Conservation (phyloP, 1,140 invertebrate genomes). For the Aphaenogaster ashmeadi region DNA sequence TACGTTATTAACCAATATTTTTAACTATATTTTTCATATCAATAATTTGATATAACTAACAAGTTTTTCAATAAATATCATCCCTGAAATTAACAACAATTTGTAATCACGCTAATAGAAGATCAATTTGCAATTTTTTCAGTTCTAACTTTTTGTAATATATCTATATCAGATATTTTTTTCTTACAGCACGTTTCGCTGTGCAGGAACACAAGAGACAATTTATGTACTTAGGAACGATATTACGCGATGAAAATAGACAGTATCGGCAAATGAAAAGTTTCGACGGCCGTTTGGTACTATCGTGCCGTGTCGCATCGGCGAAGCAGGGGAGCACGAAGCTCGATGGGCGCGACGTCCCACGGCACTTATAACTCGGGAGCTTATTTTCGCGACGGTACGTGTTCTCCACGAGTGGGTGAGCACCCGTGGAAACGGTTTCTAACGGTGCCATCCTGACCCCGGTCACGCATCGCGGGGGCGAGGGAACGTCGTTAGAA, state of each 20-base stretch:
- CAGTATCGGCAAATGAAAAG: conserved; percentile 32
- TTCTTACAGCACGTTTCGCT: background rate
- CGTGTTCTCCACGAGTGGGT: conserved; percentile 72
- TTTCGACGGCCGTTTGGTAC: background rate
- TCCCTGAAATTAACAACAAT: background rate
- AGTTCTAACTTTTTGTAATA: background rate
- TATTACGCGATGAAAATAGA: conserved; percentile 11
- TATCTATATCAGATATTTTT: background rate
- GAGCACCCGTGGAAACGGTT: conserved; percentile 68
- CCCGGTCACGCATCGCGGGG: conserved; percentile 80
- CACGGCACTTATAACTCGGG: conserved; percentile 65
- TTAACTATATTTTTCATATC: background rate
- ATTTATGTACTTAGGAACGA: background rate
- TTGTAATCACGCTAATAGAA: background rate
- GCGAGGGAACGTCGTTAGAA: conserved; percentile 73
- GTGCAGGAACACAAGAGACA: background rate
- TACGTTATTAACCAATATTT: background rate
- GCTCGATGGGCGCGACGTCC: conserved; percentile 5
- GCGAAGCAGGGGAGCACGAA: background rate
- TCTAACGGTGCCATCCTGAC: conserved; percentile 79
- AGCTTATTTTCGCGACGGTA: conserved; percentile 74
- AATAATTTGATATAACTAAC: background rate
- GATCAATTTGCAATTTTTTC: background rate
- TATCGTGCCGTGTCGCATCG: background rate
- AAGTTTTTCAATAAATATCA: background rate